Percentiles rank a stretch among this genome's conserved stretches.
Conservation (phyloP, 1,140 invertebrate species). For the Drosophila ohnishii region DNA sequence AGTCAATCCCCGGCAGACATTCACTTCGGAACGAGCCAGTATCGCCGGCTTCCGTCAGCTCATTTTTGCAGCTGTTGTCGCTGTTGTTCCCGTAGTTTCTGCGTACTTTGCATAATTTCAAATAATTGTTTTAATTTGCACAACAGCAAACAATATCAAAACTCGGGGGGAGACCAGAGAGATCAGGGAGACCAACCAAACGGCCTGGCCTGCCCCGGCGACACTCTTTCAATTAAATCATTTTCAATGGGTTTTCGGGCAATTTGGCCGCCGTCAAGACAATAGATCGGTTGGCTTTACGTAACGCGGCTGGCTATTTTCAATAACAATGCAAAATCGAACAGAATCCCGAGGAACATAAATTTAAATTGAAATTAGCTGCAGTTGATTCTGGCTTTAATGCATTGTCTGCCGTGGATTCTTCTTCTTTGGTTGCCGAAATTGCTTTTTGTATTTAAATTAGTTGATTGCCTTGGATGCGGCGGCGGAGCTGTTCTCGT, state of each 20-base stretch:
- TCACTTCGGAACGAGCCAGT: slow-evolving; percentile 34
- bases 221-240: slow-evolving; percentile 70
- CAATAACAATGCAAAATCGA: slow-evolving; percentile 70
- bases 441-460: slow-evolving; percentile 75
- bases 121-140: slow-evolving; percentile 77
- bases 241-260: slow-evolving; percentile 57
- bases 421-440: slow-evolving; percentile 47
- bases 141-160: slow-evolving; percentile 72
- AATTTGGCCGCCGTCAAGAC: slow-evolving; percentile 36
- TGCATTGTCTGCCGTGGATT: slow-evolving; percentile 58
- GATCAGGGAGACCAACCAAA: slow-evolving; percentile 25
- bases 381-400: slow-evolving; percentile 45
- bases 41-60: slow-evolving; percentile 69
- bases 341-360: slow-evolving; percentile 60
- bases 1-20: slow-evolving; percentile 47
- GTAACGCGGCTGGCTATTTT: slow-evolving; percentile 40
- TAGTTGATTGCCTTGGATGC: slow-evolving; percentile 70
- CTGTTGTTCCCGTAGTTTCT: slow-evolving; percentile 55
- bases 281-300: slow-evolving; percentile 32
- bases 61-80: slow-evolving; percentile 68
- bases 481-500: slow-evolving; percentile 45
- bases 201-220: slow-evolving; percentile 45
- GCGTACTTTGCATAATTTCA: slow-evolving; percentile 78
- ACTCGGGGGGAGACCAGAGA: slow-evolving; percentile 18
- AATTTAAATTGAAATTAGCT: slow-evolving; percentile 67